phyloP scores from a whole-genome alignment of 2,113 vertebrate genomes.

The Spheniscus mendiculus region DNA sequence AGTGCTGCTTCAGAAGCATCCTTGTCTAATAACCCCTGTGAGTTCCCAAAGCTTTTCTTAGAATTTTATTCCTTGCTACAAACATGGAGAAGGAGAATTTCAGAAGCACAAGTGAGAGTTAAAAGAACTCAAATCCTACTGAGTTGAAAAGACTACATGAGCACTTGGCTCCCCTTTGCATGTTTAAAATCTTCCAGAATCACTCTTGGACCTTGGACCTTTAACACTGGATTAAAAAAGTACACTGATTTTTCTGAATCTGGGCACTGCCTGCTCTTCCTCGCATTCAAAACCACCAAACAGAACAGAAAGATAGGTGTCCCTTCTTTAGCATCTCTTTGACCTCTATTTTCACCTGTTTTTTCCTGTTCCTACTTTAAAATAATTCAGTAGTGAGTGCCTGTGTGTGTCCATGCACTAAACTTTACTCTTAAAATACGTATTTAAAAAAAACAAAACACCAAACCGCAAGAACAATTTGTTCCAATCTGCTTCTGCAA shows the following conservation, averaged over 20 bases:
- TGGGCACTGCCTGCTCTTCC: background rate
- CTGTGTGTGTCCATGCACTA: background rate
- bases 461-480: slow-evolving; percentile 1
- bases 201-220: background rate
- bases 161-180: background rate
- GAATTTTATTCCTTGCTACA: background rate
- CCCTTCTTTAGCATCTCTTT: background rate
- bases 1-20: background rate
- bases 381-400: background rate
- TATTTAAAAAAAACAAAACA: background rate
- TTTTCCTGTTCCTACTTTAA: slow-evolving; percentile 2
- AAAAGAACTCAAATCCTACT: background rate
- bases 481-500: slow-evolving; percentile 31
- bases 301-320: background rate
- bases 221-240: background rate
- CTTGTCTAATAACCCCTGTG: background rate
- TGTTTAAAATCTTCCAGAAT: background rate
- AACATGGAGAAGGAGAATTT: background rate
- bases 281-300: background rate
- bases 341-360: background rate
- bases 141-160: background rate
- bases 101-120: background rate
- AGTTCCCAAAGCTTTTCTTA: background rate
- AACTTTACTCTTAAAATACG: background rate
- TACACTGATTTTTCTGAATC: background rate